Evolutionary conservation across 1,140 invertebrate species (phyloP), one percentile per base, ranked within the genome.

Genomic region (Calephelis nemesis): DNA sequence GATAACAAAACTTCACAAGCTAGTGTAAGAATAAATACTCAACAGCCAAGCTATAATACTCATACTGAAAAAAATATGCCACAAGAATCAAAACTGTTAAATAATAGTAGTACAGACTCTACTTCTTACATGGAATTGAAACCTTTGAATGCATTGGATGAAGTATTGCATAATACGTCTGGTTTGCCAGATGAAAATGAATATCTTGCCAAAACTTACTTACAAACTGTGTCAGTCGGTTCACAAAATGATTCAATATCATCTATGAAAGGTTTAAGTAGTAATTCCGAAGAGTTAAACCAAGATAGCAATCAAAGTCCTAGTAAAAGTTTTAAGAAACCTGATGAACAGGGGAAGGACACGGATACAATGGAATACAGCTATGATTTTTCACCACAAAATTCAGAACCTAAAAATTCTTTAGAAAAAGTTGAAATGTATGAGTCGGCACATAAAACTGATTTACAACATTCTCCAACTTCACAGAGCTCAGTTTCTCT

Each of bases 41-140:
- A 54, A 47, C 39, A 19, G 50, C 45, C 42, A 7, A 15, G 13
- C 42, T 49, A 11, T 13, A 67, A 47, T 13, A 19, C 52, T 58
- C 42, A 60, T 1, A 67, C 5, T 58, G 54, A 54, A 65, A 68
- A 73, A 62, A 69, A 63, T 70, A 74, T 67, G 73, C 63, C 48
- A 69, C 68, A 68, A 70, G 48, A 78, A 60, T 48, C 80, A 49
- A 83, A 79, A 66, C 49, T 74, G 30, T 58, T 65, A 63, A 77
- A 77, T 50, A 84, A 79, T 50, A 88, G 82, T 52, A 90, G 84
- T 66, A 88, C 81, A 74, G 87, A 91, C 42, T 90, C 87, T 62
- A 90, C 87, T 62, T 91, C 89, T 63, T 91, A 89, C 71, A 71
- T 78, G 64, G 89, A 89, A 62, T 68, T 91, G 12, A 86, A 89